Percentiles rank a stretch among this genome's conserved stretches.
phyloP scores from a whole-genome alignment of 2,797 vertebrate species.

The Triplophysa yarkandensis region DNA sequence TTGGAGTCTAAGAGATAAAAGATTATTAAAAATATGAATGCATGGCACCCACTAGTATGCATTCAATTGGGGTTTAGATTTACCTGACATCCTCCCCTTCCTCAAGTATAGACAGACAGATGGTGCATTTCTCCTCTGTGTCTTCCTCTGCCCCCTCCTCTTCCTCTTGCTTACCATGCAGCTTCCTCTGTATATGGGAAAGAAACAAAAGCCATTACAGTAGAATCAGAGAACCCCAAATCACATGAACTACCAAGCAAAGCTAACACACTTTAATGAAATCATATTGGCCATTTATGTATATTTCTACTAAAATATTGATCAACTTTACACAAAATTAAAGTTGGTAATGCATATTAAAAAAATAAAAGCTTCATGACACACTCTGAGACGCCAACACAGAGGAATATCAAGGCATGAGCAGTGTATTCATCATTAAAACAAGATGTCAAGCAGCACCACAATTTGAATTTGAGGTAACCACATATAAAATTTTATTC shows the following conservation, averaged over 20 bases:
- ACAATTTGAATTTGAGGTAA: constrained; percentile 24
- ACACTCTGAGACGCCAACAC: not conserved
- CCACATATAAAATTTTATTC: not conserved
- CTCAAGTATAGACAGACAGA: constrained; percentile 98
- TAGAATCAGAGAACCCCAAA: constrained; percentile 28
- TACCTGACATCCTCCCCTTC: constrained; percentile 97
- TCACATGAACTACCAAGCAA: constrained; percentile 16
- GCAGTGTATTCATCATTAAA: constrained; percentile 17
- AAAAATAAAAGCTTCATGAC: not conserved
- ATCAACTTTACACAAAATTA: too few species aligned
- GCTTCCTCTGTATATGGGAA: constrained; percentile 90
- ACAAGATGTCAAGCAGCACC: constrained; percentile 22
- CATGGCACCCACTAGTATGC: not conserved
- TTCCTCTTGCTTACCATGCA: constrained; percentile 95
- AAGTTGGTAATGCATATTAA: constrained; percentile 10
- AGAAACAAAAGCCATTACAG: constrained; percentile 51
- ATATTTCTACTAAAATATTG: constrained; percentile 11
- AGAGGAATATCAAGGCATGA: not conserved
- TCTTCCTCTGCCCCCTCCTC: constrained; percentile 96
- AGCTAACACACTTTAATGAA: constrained; percentile 16
- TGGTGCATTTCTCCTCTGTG: constrained; percentile 98
- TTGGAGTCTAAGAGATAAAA: too few species aligned
- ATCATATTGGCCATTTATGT: constrained; percentile 21
- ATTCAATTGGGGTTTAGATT: constrained; percentile 49
- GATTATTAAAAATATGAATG: too few species aligned